Base-by-base conservation (phyloP, 2,797 vertebrate genomes). In the Sebastes dallii region DNA sequence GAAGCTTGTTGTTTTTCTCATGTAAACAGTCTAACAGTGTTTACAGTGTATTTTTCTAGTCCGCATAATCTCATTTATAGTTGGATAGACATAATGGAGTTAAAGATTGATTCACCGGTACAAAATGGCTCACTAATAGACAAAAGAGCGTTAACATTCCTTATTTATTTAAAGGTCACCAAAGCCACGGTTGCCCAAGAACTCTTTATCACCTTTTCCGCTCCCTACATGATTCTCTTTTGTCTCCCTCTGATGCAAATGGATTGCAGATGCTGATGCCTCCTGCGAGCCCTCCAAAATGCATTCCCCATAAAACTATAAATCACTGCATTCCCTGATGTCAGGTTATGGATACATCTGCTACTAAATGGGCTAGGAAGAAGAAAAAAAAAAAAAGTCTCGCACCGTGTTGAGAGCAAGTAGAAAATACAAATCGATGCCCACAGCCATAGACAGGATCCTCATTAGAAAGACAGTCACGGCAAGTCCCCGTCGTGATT, bases 251-350 rank as follows among this genome's bases (percentile, higher is more conserved):
- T 61, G 75, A 91, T 80, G 84, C 75, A 84, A 86, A 91, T 90
- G 86, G 77, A 22, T 88, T 83, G 88, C 94, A 95, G 93, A 94
- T 94, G 80, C 68, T 77, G 75, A 80, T 78, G 84, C 82, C 86
- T 89, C 86, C 86, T 86, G 83, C 83, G 81, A 90, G 78, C 82
- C 77, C 83, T 93, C 89, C 83, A 91, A 90, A 93, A 91, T 86
- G 84, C 83, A 83, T 91, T 90, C 88, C 87, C 82, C 88, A 87
- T 92, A 89, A 95, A 95, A 85, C 85, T 68, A 85, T 94, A 91
- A 92, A 94, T 95, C 91, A 94, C 66, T 58, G 54, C 86, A 80
- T 90, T 93, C 92, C 88, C 90, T 82, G 46, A 87, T 86, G 89
- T 88, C 87, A 89, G 79, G 88, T 94, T 88, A 89, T 83, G 77